Evolutionary conservation across 2,888 invertebrate species (phyloP).

Genomic region (Cataglyphis albicans): DNA sequence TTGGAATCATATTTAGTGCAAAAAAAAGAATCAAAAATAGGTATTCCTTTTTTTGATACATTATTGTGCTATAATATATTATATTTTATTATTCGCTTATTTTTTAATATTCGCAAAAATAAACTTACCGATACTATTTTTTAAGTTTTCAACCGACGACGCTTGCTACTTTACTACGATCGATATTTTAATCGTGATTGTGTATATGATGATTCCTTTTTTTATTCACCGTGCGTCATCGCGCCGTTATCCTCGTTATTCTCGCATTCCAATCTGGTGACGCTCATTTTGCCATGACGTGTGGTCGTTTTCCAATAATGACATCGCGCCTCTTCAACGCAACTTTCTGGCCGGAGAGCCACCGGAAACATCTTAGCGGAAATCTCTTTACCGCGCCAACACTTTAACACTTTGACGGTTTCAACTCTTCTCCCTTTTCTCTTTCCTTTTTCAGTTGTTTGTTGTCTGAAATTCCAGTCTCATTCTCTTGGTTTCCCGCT

Average conservation of each 20-base stretch:
- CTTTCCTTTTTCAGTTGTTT: background rate
- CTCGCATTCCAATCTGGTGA: constrained; percentile 36
- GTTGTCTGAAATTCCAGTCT: constrained; percentile 12
- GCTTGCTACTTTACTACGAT: constrained; percentile 14
- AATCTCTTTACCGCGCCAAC: constrained; percentile 43
- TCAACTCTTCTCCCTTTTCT: background rate
- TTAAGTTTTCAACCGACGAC: background rate
- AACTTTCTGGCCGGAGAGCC: background rate
- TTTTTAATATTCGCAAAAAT: background rate
- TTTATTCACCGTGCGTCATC: constrained; percentile 31
- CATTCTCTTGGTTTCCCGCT: background rate
- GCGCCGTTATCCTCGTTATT: constrained; percentile 31
- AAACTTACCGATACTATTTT: background rate
- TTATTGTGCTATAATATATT: background rate
- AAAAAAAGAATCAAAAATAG: background rate
- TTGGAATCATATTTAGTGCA: background rate
- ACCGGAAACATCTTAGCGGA: constrained; percentile 34
- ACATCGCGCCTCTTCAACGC: constrained; percentile 22
- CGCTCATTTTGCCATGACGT: constrained; percentile 31
- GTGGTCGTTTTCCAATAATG: constrained; percentile 56
- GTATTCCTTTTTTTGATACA: background rate
- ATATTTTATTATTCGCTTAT: background rate
- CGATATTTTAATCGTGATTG: constrained; percentile 18
- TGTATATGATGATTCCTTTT: background rate
- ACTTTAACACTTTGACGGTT: background rate